Evolutionary conservation across 2,797 vertebrate genomes (phyloP).

Genomic region (Sylvilagus floridanus): DNA sequence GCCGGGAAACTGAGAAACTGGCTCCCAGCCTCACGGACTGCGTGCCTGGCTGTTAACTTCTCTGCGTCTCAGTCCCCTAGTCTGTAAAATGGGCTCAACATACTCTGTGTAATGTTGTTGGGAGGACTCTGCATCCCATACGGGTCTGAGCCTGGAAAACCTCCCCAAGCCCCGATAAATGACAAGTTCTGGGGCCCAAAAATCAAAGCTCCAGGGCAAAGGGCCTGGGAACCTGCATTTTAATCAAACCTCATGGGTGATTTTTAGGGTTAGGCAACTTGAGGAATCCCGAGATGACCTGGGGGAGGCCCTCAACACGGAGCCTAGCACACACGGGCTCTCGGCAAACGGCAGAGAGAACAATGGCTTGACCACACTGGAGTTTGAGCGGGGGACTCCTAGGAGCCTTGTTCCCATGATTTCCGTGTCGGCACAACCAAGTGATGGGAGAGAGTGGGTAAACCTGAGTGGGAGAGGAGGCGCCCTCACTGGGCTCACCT

Average conservation of each 20-base stretch:
- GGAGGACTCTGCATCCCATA: neutral
- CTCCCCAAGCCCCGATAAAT: neutral
- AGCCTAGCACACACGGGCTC: neutral
- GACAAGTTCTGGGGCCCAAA: neutral
- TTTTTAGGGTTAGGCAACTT: neutral
- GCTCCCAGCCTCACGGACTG: neutral
- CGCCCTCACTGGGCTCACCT: neutral
- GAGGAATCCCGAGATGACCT: neutral
- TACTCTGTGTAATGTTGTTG: rapidly evolving
- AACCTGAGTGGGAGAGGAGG: neutral
- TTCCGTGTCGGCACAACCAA: neutral
- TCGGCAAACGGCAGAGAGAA: neutral
- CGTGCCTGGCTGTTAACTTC: neutral
- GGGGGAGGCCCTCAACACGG: neutral
- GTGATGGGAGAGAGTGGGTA: neutral
- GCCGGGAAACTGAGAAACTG: neutral
- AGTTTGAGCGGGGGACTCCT: neutral
- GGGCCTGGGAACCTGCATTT: neutral
- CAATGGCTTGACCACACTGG: neutral
- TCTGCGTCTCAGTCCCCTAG: neutral
- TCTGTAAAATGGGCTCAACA: neutral
- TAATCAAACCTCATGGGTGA: neutral
- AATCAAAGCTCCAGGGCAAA: neutral
- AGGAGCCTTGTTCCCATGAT: neutral
- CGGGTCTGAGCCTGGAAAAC: neutral